phyloP scores from a whole-genome alignment of 2,113 vertebrate genomes.

The Galemys pyrenaicus region DNA sequence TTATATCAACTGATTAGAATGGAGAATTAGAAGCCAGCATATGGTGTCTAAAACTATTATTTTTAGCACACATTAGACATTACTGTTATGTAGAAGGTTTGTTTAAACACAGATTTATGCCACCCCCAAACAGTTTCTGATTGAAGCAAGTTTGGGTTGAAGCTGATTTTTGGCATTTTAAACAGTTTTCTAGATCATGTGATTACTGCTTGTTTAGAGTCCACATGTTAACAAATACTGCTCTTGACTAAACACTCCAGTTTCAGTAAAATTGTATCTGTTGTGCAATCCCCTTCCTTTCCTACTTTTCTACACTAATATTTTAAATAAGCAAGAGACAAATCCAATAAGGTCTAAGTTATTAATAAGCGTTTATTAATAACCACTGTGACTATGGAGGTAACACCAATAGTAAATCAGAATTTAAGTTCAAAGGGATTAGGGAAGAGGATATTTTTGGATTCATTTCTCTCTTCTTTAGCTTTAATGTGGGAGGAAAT shows the following conservation, averaged over 20 bases:
- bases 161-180: background rate
- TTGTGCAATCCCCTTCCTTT: background rate
- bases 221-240: background rate
- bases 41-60: background rate
- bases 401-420: background rate
- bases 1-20: background rate
- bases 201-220: background rate
- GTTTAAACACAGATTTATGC: background rate
- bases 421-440: background rate
- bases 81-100: background rate
- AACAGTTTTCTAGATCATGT: background rate
- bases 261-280: background rate
- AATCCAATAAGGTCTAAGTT: background rate
- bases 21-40: background rate
- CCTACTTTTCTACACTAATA: rapidly evolving
- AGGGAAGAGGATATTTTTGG: background rate
- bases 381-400: background rate
- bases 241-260: background rate
- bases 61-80: background rate
- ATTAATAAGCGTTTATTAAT: background rate
- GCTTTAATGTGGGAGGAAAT: background rate
- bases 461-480: background rate
- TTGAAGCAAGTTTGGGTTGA: background rate
- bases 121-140: background rate
- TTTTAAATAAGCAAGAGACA: background rate